These are phyloP conservation scores for Drosophila ercepeae DNA, from an alignment of 1,140 invertebrate species.

Conservation along the genomic window DNA sequence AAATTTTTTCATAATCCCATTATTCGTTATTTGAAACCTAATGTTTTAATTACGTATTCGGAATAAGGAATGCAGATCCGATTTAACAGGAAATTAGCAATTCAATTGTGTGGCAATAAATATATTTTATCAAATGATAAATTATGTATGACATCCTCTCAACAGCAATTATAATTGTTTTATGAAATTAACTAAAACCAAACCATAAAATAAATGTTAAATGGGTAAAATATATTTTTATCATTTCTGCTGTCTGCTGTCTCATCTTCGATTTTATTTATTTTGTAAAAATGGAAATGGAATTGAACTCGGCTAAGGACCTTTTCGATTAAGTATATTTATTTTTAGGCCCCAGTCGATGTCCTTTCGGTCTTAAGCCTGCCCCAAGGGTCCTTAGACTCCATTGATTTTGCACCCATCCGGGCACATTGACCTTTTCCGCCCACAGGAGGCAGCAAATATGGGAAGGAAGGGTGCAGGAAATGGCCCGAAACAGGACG, in stretches of 20 bases:
- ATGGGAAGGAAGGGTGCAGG: conserved; percentile 7
- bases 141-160: neutral
- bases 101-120: neutral
- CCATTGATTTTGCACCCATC: conserved; percentile 39
- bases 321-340: conserved; percentile 52
- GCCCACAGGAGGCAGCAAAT: neutral
- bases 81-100: neutral
- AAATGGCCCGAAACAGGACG: conserved; percentile 26
- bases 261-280: neutral
- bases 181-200: neutral
- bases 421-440: conserved; percentile 64
- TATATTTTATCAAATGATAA: neutral
- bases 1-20: neutral
- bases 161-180: neutral
- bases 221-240: too few species aligned
- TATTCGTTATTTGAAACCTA: neutral
- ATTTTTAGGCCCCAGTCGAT: conserved; percentile 54
- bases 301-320: neutral
- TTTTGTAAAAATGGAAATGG: neutral
- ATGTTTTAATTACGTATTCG: neutral
- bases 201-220: neutral
- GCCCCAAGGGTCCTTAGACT: conserved; percentile 33
- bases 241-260: neutral
- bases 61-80: neutral
- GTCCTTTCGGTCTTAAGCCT: conserved; percentile 24